Conservation (phyloP, 1,140 invertebrate genomes). For the Ceratosolen solmsi region DNA sequence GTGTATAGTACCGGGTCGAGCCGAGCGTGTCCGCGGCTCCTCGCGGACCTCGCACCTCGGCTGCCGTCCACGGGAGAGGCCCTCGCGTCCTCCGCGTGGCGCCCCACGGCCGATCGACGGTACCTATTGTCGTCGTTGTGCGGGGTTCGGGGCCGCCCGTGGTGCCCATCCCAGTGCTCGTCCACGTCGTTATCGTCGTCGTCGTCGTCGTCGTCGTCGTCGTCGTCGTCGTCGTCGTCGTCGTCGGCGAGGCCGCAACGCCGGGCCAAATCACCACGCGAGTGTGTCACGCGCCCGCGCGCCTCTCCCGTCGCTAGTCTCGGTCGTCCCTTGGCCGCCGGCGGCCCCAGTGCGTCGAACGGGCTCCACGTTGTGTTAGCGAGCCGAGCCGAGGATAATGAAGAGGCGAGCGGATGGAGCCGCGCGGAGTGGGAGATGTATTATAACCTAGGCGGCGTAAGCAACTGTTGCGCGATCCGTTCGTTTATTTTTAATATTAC, state of each 20-base stretch:
- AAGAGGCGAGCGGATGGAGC: not conserved
- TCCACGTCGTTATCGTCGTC: too few relatives aligned
- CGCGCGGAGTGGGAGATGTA: constrained; percentile 22
- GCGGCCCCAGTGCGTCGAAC: not conserved
- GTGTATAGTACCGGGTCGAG: constrained; percentile 68
- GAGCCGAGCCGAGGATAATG: not conserved
- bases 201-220: not conserved
- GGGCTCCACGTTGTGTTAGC: not conserved
- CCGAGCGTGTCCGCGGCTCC: constrained; percentile 49
- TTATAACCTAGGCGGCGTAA: constrained; percentile 14
- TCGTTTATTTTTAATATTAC: too few relatives aligned
- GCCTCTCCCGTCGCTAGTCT: too few relatives aligned
- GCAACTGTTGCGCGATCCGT: constrained; percentile 39
- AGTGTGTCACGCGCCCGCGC: constrained; percentile 23
- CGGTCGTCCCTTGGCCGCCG: too few relatives aligned
- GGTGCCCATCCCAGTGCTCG: too few relatives aligned
- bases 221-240: not conserved
- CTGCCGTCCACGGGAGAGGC: not conserved
- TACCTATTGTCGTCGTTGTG: too few relatives aligned
- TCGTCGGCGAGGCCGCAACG: not conserved
- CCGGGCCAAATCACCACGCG: constrained; percentile 17
- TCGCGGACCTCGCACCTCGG: constrained; percentile 4
- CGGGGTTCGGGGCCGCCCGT: too few relatives aligned
- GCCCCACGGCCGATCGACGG: not conserved
- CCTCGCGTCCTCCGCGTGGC: not conserved